These are phyloP conservation scores for Heliocidaris tuberculata DNA, from an alignment of 35 echinoderm and acorn worm genomes.

Conservation along the genomic window DNA sequence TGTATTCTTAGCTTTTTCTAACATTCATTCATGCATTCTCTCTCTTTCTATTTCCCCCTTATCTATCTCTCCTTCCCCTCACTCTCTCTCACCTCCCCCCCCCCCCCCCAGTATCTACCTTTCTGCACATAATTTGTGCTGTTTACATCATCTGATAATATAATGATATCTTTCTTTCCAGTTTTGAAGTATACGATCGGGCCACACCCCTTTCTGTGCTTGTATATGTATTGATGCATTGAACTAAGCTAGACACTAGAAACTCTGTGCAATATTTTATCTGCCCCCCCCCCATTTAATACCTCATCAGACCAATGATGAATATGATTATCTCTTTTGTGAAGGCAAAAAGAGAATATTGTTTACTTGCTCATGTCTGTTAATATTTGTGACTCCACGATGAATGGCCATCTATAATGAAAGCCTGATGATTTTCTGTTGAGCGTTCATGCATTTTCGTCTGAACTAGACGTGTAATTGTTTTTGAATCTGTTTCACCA, in stretches of 20 bases:
- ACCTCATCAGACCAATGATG: neutral
- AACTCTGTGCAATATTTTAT: too few species aligned
- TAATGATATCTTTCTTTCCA: neutral
- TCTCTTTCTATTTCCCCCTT: too few species aligned
- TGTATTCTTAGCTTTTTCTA: too few species aligned
- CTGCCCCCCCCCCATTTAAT: too few species aligned
- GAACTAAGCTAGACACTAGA: too few species aligned
- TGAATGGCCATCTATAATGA: neutral
- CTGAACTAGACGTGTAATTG: neutral
- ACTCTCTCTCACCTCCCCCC: too few species aligned
- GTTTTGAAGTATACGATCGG: neutral
- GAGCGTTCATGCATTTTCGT: neutral
- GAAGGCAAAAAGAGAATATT: neutral
- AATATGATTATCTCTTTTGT: neutral
- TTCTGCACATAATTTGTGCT: neutral
- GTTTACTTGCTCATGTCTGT: neutral
- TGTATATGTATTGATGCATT: too few species aligned
- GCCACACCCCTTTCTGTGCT: neutral
- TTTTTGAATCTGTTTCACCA: neutral
- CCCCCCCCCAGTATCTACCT: too few species aligned
- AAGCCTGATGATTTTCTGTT: neutral
- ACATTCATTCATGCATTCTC: too few species aligned
- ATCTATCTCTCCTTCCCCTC: too few species aligned
- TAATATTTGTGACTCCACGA: neutral
- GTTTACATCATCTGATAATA: neutral